phyloP scores from a whole-genome alignment of 2,797 vertebrate species.

The Tinamus major region DNA sequence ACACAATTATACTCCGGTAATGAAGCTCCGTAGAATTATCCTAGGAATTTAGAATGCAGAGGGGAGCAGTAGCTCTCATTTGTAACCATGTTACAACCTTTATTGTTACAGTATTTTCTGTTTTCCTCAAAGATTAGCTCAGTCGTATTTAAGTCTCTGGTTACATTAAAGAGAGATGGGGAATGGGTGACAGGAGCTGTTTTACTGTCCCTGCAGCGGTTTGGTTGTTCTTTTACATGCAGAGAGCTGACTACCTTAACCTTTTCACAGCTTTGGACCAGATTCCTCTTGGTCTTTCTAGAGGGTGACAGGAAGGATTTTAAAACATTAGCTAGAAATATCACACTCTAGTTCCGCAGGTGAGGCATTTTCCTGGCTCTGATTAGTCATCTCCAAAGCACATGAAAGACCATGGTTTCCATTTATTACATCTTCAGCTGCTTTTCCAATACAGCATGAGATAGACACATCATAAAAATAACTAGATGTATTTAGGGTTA shows the following conservation, averaged over 20 bases:
- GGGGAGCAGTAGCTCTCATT: constrained; percentile 82
- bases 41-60: constrained; percentile 83
- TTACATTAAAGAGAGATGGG: constrained; percentile 59
- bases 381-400: background rate
- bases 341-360: background rate
- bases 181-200: background rate
- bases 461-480: background rate
- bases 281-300: background rate
- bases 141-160: constrained; percentile 79
- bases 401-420: rapidly evolving
- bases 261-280: background rate
- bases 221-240: background rate
- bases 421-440: background rate
- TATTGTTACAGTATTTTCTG: constrained; percentile 84
- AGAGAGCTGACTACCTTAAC: background rate
- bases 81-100: constrained; percentile 81
- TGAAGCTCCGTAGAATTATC: constrained; percentile 85
- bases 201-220: background rate
- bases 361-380: background rate
- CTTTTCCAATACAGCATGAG: background rate
- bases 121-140: constrained; percentile 82
- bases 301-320: background rate
- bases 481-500: background rate
- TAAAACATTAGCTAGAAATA: background rate
- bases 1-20: constrained; percentile 84